phyloP scores from a whole-genome alignment of 2,113 vertebrate species.

The Hiodon tergisus region DNA sequence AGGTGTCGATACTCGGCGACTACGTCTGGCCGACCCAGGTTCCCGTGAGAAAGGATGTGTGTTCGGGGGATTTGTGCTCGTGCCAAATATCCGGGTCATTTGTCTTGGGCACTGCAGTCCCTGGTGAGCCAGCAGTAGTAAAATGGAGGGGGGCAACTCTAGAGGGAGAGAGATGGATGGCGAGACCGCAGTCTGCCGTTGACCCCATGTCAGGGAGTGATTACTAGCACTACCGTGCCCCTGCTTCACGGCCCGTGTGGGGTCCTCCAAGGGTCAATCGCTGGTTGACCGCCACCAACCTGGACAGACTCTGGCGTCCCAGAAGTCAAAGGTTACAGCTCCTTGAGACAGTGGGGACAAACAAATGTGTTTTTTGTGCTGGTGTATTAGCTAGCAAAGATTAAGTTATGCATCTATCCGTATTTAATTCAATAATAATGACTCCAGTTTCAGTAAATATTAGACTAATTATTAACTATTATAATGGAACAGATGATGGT shows the following conservation, averaged over 20 bases:
- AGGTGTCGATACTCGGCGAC: conserved; percentile 41
- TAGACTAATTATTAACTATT: too few relatives aligned
- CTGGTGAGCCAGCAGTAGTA: too few relatives aligned
- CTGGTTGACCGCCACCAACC: conserved; percentile 18
- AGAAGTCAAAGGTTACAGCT: conserved; percentile 42
- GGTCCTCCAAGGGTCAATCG: conserved; percentile 34
- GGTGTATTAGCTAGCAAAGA: background rate
- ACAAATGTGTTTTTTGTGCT: conserved; percentile 22
- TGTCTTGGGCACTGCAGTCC: too few relatives aligned
- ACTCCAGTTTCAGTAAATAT: too few relatives aligned
- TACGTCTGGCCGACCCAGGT: background rate
- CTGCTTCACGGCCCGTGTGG: conserved; percentile 40
- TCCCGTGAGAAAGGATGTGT: background rate
- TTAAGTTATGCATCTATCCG: background rate
- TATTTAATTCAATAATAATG: too few relatives aligned
- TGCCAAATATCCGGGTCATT: too few relatives aligned
- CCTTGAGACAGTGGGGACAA: conserved; percentile 16
- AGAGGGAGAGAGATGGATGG: background rate
- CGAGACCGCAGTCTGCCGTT: conserved; percentile 36
- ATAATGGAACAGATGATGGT: background rate
- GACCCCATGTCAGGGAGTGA: conserved; percentile 42
- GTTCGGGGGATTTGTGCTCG: too few relatives aligned
- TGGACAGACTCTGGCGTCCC: conserved; percentile 18
- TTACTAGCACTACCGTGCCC: conserved; percentile 23
- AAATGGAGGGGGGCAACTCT: too few relatives aligned